phyloP scores from a whole-genome alignment of 2,797 vertebrate genomes.

The Rhabdomys pumilio region DNA sequence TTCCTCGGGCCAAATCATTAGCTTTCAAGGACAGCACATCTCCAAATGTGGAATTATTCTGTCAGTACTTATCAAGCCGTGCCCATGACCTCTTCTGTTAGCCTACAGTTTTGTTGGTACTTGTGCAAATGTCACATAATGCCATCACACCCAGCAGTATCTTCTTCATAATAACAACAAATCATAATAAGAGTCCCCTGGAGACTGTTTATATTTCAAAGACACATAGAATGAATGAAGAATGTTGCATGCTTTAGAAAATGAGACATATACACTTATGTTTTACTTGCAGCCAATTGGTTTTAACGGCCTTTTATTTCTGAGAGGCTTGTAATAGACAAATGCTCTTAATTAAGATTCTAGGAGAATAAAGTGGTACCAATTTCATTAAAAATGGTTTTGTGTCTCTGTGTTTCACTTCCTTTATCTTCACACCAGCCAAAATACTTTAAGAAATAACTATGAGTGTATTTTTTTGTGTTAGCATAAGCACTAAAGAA shows the following conservation, averaged over 20 bases:
- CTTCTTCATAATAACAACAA: constrained; percentile 34
- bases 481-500: neutral
- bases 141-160: neutral
- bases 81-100: constrained; percentile 53
- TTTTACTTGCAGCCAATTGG: neutral
- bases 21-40: constrained; percentile 58
- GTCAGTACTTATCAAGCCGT: constrained; percentile 20
- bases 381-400: constrained; percentile 12
- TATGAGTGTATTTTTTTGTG: neutral
- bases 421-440: neutral
- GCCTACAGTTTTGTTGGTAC: constrained; percentile 49
- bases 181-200: constrained; percentile 47
- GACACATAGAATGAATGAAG: neutral
- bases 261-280: neutral
- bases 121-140: constrained; percentile 80
- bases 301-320: neutral
- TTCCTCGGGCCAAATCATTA: neutral
- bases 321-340: neutral
- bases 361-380: neutral
- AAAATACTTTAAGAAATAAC: constrained; percentile 43
- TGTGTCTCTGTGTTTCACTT: neutral
- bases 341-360: constrained; percentile 54
- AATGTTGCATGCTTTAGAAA: neutral
- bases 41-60: constrained; percentile 55
- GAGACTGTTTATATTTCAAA: constrained; percentile 54